Evolutionary conservation across 2,888 invertebrate genomes (phyloP).

Genomic region (Cataglyphis rosenhaueri): DNA sequence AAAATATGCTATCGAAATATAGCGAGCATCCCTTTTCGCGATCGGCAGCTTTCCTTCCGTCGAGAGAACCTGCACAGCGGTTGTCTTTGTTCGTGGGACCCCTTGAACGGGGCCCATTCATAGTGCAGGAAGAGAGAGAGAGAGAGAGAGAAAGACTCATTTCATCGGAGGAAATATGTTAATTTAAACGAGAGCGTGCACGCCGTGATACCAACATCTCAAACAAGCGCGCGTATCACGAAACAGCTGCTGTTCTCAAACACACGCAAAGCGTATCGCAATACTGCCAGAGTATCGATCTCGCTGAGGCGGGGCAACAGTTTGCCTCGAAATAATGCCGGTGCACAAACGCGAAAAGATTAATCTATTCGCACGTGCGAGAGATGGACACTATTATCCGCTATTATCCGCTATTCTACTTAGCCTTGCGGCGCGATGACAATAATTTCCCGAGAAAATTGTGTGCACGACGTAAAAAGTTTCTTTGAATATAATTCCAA

Average conservation of each 20-base stretch:
- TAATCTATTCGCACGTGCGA: constrained; percentile 34
- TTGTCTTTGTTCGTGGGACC: constrained; percentile 65
- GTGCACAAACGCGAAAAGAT: constrained; percentile 46
- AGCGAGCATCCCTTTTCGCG: constrained; percentile 5
- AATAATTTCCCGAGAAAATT: constrained; percentile 21
- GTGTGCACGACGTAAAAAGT: neutral
- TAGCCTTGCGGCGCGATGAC: neutral
- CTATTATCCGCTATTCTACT: constrained; percentile 20
- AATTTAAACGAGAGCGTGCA: constrained; percentile 44
- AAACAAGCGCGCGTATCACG: constrained; percentile 36
- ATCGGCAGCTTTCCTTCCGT: constrained; percentile 23
- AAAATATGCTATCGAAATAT: neutral
- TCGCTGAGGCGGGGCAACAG: constrained; percentile 43
- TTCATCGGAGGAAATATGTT: constrained; percentile 39
- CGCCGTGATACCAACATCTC: constrained; percentile 29
- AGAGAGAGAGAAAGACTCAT: constrained; percentile 30
- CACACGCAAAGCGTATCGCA: constrained; percentile 37
- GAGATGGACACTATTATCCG: constrained; percentile 17
- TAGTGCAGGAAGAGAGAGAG: constrained; percentile 42
- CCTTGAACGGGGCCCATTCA: constrained; percentile 77
- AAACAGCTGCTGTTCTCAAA: constrained; percentile 48
- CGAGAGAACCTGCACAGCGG: constrained; percentile 46
- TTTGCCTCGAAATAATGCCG: constrained; percentile 53
- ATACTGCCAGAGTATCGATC: constrained; percentile 36
- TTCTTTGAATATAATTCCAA: neutral